phyloP scores from a whole-genome alignment of 2,888 invertebrate species.

The Ophioninae sp. region DNA sequence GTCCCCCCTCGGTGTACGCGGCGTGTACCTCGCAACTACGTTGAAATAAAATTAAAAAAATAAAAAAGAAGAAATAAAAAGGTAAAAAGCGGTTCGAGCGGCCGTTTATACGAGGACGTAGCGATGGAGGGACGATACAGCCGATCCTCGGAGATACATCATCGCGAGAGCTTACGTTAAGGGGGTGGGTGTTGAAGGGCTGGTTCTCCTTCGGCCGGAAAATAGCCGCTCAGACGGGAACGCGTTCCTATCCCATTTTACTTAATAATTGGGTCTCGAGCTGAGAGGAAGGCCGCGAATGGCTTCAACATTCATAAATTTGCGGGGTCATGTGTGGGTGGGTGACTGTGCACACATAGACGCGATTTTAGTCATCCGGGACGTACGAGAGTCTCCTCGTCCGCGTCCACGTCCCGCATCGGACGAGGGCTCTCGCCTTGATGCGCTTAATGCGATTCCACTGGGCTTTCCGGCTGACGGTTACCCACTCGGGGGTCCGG shows the following conservation, averaged over 20 bases:
- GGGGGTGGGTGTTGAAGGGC: slow-evolving; percentile 18
- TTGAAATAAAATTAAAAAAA: not conserved
- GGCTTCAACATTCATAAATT: slow-evolving; percentile 29
- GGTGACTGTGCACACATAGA: not conserved
- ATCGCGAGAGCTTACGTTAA: slow-evolving; percentile 13
- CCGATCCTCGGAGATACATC: slow-evolving; percentile 14
- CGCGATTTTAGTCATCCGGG: not conserved
- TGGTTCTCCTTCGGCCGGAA: slow-evolving; percentile 60
- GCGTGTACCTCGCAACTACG: slow-evolving; percentile 26
- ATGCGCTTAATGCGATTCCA: slow-evolving; percentile 75
- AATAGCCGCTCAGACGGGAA: slow-evolving; percentile 62
- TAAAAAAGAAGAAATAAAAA: not conserved
- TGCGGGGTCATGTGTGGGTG: not conserved
- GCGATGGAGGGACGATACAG: slow-evolving; percentile 11
- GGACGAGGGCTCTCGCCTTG: slow-evolving; percentile 67
- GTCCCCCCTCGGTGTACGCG: not conserved
- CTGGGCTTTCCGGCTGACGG: slow-evolving; percentile 72
- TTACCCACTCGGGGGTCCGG: slow-evolving; percentile 68
- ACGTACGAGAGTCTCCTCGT: slow-evolving; percentile 27
- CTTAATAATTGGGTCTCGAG: slow-evolving; percentile 72
- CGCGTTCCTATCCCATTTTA: slow-evolving; percentile 63
- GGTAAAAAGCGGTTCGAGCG: slow-evolving; percentile 26
- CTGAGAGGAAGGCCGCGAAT: slow-evolving; percentile 65
- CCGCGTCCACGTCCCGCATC: slow-evolving; percentile 4
- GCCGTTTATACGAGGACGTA: slow-evolving; percentile 31